These are phyloP conservation scores for Phytoseiulus persimilis DNA, from an alignment of 2,888 invertebrate genomes.

Conservation along the genomic window DNA sequence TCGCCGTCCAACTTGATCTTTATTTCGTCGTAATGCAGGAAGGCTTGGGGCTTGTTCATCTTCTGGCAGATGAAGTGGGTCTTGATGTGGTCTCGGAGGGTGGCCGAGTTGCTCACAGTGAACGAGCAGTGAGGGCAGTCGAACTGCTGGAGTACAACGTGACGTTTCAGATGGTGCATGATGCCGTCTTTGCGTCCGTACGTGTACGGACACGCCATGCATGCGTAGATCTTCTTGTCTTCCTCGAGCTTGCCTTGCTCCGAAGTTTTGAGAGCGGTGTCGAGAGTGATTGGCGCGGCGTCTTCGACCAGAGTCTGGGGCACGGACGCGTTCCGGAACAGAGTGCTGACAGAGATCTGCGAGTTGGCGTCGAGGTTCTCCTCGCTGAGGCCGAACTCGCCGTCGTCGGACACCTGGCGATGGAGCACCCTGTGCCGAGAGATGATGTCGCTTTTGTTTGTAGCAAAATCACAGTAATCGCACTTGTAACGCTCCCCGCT, in stretches of 20 bases:
- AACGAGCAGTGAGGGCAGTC: slow-evolving; percentile 75
- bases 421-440: slow-evolving; percentile 26
- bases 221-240: slow-evolving; percentile 61
- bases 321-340: slow-evolving; percentile 35
- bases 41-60: slow-evolving; percentile 15
- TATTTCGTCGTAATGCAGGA: slow-evolving; percentile 18
- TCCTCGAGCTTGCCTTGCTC: slow-evolving; percentile 50
- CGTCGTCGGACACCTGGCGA: slow-evolving; percentile 19
- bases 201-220: slow-evolving; percentile 70
- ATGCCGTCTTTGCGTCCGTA: slow-evolving; percentile 65
- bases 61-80: slow-evolving; percentile 58
- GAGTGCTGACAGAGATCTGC: slow-evolving; percentile 30
- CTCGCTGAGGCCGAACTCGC: slow-evolving; percentile 33
- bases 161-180: slow-evolving; percentile 66
- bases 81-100: slow-evolving; percentile 68
- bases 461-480: slow-evolving; percentile 72
- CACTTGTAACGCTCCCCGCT: slow-evolving; percentile 73
- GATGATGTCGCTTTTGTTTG: slow-evolving; percentile 36
- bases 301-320: slow-evolving; percentile 40
- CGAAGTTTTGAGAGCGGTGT: slow-evolving; percentile 48
- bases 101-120: slow-evolving; percentile 64
- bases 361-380: slow-evolving; percentile 49
- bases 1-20: slow-evolving; percentile 28
- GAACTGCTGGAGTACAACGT: slow-evolving; percentile 60
- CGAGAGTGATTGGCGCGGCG: slow-evolving; percentile 46